Evolutionary conservation across 2,113 vertebrate genomes (phyloP).

Genomic region (Sminthopsis crassicaudata): DNA sequence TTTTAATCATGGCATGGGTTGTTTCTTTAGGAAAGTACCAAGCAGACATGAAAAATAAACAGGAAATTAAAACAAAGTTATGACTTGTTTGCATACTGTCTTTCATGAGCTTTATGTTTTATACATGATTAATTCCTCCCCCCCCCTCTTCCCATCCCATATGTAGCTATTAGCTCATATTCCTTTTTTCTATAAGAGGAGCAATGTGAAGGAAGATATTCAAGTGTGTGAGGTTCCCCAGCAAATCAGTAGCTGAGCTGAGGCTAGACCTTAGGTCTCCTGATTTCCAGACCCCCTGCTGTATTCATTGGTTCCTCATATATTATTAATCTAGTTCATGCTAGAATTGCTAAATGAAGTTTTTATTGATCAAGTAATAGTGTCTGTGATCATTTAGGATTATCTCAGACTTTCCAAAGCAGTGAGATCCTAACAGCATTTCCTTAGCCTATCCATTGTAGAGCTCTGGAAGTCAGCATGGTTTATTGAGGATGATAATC

Average conservation of each 20-base stretch:
- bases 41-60: constrained; percentile 12
- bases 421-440: constrained; percentile 28
- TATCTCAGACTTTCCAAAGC: constrained; percentile 56
- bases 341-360: constrained; percentile 41
- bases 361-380: constrained; percentile 63
- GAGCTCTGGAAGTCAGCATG: constrained; percentile 13
- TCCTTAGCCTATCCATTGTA: constrained; percentile 43
- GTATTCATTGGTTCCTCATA: constrained; percentile 24
- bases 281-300: constrained; percentile 5
- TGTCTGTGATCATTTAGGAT: constrained; percentile 21
- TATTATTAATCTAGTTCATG: constrained; percentile 51
- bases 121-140: not conserved
- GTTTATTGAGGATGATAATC: constrained; percentile 69
- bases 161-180: constrained; percentile 12
- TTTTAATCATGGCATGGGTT: constrained; percentile 9
- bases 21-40: not conserved
- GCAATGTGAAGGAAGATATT: not conserved
- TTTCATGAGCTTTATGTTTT: not conserved
- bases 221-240: not conserved
- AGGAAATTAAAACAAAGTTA: constrained; percentile 17
- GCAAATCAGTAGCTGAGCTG: not conserved
- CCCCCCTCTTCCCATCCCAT: not conserved
- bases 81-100: not conserved
- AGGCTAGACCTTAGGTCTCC: constrained; percentile 10
- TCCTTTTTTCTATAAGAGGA: not conserved